Evolutionary conservation across 1,140 invertebrate species (phyloP).

Genomic region (Grapholita molesta): DNA sequence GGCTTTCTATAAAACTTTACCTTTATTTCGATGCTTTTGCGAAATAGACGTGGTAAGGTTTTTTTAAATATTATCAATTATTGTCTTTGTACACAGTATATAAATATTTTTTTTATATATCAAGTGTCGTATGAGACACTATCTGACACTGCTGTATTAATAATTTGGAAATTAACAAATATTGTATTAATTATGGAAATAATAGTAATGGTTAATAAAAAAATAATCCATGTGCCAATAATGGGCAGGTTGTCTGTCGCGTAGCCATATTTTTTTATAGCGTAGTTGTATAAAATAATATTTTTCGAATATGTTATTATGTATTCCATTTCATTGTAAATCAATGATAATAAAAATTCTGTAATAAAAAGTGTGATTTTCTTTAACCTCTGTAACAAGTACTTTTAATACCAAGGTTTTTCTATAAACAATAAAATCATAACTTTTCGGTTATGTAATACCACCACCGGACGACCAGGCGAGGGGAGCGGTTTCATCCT

Average conservation of each 20-base stretch:
- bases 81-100: constrained; percentile 59
- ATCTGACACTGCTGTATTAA: constrained; percentile 38
- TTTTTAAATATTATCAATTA: constrained; percentile 19
- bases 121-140: constrained; percentile 52
- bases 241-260: constrained; percentile 52
- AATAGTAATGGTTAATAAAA: constrained; percentile 30
- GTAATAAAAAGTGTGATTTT: constrained; percentile 30
- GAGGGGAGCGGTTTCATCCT: no score
- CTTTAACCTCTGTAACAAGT: neutral
- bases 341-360: constrained; percentile 67
- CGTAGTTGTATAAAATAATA: constrained; percentile 66
- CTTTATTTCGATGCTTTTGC: constrained; percentile 36
- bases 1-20: constrained; percentile 32
- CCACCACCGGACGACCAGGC: no score
- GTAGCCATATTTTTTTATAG: constrained; percentile 68
- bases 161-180: constrained; percentile 35
- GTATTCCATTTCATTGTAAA: constrained; percentile 63
- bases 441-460: no score
- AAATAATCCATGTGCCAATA: constrained; percentile 70
- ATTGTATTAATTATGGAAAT: constrained; percentile 37
- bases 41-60: constrained; percentile 32
- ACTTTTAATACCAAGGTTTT: neutral
- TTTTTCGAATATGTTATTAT: constrained; percentile 55
- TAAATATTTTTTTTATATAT: constrained; percentile 64
- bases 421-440: no score